Percentiles rank a stretch among this genome's conserved stretches.
Conservation (phyloP, 2,888 invertebrate species). For the Magallana nippona region DNA sequence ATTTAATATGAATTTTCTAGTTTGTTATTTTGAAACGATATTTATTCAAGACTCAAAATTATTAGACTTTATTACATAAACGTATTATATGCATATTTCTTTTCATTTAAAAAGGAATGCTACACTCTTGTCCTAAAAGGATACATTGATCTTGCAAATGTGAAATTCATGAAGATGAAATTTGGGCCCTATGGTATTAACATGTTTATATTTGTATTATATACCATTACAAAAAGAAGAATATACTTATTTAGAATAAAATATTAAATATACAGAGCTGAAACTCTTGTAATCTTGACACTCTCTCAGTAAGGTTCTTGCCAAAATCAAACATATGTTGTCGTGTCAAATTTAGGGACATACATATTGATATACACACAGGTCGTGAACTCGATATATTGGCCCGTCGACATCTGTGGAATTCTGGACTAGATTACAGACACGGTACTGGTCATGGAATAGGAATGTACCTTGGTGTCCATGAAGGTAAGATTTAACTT, state of each 20-base stretch:
- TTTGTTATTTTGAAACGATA: not conserved
- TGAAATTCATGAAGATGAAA: slow-evolving; percentile 35
- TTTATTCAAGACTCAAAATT: too few species aligned
- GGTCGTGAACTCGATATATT: slow-evolving; percentile 59
- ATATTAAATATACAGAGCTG: too few species aligned
- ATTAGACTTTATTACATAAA: too few species aligned
- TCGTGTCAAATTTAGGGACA: too few species aligned
- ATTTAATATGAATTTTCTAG: not conserved
- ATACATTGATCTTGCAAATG: slow-evolving; percentile 50
- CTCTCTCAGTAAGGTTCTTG: too few species aligned
- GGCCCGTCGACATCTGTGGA: slow-evolving; percentile 65
- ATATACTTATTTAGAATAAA: too few species aligned
- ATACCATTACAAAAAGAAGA: too few species aligned
- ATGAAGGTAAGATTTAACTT: slow-evolving; percentile 82
- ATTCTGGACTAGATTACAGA: slow-evolving; percentile 65
- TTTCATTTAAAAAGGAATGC: slow-evolving; percentile 50
- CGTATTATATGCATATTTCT: too few species aligned
- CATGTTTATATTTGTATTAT: too few species aligned
- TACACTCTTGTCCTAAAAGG: slow-evolving; percentile 57
- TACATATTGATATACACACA: too few species aligned
- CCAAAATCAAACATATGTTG: too few species aligned
- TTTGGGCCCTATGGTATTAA: not conserved
- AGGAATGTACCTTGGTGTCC: slow-evolving; percentile 89
- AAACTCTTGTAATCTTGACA: too few species aligned
- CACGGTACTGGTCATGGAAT: slow-evolving; percentile 86